Evolutionary conservation across 2,888 invertebrate species (phyloP), one percentile per base, ranked within the genome.

Genomic region (Camponotus fellah): DNA sequence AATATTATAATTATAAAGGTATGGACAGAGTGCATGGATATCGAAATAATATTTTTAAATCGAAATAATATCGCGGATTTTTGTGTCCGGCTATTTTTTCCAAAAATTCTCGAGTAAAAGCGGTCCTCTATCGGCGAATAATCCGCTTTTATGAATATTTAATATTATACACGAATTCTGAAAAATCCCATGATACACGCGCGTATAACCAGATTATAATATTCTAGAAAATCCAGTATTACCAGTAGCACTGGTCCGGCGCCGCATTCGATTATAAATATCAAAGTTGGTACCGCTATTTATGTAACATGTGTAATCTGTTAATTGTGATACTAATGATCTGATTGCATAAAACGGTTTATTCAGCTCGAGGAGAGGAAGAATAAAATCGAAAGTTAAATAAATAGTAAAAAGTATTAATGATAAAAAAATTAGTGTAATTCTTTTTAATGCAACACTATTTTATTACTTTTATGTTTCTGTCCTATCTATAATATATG

Each of bases 161-260:
- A 65, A 72, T 62, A 62, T 46, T 66, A 40, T 74, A 43, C 26
- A 40, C 32, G 9, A 68, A 69, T 37, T 77, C 34, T 58, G 21
- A 90, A 86, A 87, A 64, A 77, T 76, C 80, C 53, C 77, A 64
- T 40, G 26, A 84, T 75, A 90, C 53, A 69, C 14, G 40, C 56
- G 77, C 66, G 75, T 74, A 88, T 88, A 76, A n/a, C 53, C 83
- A 85, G 88, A 88, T 84, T 89, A 80, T 84, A 49, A 83, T 84
- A 91, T 89, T 91, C 89, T 89, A 86, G 89, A 89, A 87, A 87
- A 90, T 90, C 89, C 91, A 88, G 89, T 90, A 89, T 90, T 89
- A 85, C 89, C 89, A 87, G 91, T 89, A 82, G 83, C 83, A 65
- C 72, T 82, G 37, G 75, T 60, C 84, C 83, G 91, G 84, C 83